These are phyloP conservation scores for Hymenopus coronatus DNA, from an alignment of 2,888 invertebrate species.

Conservation along the genomic window DNA sequence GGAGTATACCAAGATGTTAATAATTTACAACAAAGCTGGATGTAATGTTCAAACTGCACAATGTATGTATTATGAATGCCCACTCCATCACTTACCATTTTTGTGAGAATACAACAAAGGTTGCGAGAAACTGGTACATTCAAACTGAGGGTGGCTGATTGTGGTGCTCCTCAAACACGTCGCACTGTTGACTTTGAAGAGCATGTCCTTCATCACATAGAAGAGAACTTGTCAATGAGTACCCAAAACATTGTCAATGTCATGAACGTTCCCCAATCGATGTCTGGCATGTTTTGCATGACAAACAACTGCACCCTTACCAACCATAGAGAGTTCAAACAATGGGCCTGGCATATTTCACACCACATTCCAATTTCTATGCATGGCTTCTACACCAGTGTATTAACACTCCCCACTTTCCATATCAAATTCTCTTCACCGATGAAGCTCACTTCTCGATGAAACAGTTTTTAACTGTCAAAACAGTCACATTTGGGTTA, in stretches of 20 bases:
- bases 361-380: background rate
- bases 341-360: background rate
- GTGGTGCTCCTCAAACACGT: background rate
- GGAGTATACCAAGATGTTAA: background rate
- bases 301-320: too few species aligned
- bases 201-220: constrained; percentile 1
- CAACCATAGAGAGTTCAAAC: background rate
- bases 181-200: constrained; percentile 7
- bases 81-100: background rate
- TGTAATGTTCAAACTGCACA: background rate
- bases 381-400: background rate
- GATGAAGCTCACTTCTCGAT: too few species aligned
- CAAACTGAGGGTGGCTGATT: background rate
- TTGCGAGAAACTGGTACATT: too few species aligned
- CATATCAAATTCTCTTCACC: too few species aligned
- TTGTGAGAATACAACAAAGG: too few species aligned
- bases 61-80: background rate
- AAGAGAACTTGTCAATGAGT: too few species aligned
- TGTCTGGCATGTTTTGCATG: background rate
- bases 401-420: background rate
- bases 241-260: background rate
- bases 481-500: too few species aligned
- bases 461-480: too few species aligned
- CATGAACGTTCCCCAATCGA: background rate
- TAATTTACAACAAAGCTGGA: constrained; percentile 2